Base-by-base conservation (phyloP, 1,140 invertebrate genomes). In the Gonioctena quinquepunctata region DNA sequence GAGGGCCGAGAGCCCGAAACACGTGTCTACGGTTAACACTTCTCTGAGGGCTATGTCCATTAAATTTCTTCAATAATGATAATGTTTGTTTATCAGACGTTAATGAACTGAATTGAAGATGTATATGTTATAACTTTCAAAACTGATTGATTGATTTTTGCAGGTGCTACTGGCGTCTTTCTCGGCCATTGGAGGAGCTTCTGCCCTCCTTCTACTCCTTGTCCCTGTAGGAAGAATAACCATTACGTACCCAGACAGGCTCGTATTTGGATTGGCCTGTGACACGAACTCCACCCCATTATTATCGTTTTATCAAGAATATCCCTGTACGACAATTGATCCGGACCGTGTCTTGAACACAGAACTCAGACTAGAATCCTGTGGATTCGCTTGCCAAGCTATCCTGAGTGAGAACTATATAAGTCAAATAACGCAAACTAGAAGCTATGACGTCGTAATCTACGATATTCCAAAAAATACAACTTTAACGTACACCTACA, bases 221-320 rank as follows among this genome's bases (percentile, higher is more conserved):
- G 90, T 93, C 4, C 92, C 91, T 2, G 87, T 91, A 1, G 91
- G 90, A n/a, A 85, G 91, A 70, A 85, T 91, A 63, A 90, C 85
- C 1, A 81, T 91, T 5, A 85, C 86, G 6, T 90, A 88, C 74
- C 91, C 91, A 5, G 81, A 88, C 1, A 81, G 84, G 11, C 83
- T 89, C n/a, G 85, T 89, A 50, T 83, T 92, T 66, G 82, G 88
- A 21, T 74, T 88, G 1, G 82, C 83, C 3, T 91, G 89, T 74
- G 71, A 61, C 23, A 76, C 81, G 49, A 82, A 80, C 25, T 76
- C 77, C 21, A 74, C 79, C 7, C 70, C 89, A 25, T 74, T 83
- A 19, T 81, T 88, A 13, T 82, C 84, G 3, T 83, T 89, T 69
- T 85, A 84, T 61, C 83, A 86, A 66, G 83, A 85, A 23, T 84